Conservation (phyloP, 2,113 vertebrate species). For the Psittacula cyanocephala region DNA sequence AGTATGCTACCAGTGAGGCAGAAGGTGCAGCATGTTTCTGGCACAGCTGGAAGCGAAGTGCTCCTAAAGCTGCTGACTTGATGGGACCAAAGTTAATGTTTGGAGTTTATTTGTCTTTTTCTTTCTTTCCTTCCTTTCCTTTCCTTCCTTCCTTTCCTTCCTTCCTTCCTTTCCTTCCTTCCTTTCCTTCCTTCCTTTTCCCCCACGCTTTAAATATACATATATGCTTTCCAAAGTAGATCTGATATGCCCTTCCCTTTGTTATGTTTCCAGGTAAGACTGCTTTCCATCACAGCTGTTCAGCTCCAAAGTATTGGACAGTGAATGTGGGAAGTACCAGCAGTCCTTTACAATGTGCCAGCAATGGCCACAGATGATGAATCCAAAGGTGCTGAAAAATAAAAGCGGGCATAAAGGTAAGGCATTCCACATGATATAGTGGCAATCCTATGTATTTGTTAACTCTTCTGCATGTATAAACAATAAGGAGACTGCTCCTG, state of each 20-base stretch:
- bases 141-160: background rate
- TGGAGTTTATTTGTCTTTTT: background rate
- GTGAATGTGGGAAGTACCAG: background rate
- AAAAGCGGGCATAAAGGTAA: background rate
- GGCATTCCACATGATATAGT: background rate
- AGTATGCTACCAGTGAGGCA: background rate
- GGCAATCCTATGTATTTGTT: background rate
- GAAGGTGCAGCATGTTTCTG: background rate
- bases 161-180: background rate
- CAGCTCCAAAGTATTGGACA: background rate
- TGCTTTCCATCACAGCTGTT: background rate
- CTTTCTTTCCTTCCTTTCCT: background rate
- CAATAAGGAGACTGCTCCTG: background rate
- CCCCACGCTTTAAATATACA: background rate
- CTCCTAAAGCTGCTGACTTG: background rate
- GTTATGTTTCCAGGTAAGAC: background rate
- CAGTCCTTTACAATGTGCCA: background rate
- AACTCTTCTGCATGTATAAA: background rate
- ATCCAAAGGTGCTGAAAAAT: background rate
- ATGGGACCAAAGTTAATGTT: background rate
- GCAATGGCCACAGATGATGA: background rate
- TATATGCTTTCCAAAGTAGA: background rate
- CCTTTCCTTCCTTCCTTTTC: background rate
- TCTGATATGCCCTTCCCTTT: background rate
- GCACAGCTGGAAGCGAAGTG: background rate